Conservation (phyloP, 2,888 invertebrate species). For the Tortrix viridana region DNA sequence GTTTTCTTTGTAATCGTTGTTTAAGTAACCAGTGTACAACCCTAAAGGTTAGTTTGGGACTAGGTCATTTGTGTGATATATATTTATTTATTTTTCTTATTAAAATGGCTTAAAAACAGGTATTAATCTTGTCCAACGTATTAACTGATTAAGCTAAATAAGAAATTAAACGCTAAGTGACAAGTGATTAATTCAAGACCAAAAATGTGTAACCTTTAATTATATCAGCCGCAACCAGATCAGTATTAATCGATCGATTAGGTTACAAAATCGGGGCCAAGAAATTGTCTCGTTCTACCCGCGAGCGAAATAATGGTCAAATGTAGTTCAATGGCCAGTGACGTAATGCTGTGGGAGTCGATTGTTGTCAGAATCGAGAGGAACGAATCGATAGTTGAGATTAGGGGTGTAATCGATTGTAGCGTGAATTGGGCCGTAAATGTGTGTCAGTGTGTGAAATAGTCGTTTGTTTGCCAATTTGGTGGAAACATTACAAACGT, state of each 20-base stretch:
- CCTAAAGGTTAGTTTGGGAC: too few species aligned
- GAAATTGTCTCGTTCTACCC: slow-evolving; percentile 46
- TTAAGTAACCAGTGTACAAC: too few species aligned
- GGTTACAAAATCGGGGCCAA: slow-evolving; percentile 53
- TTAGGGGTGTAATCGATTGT: slow-evolving; percentile 44
- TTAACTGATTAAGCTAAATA: too few species aligned
- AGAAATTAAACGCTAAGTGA: slow-evolving; percentile 11
- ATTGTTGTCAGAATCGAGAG: slow-evolving; percentile 51
- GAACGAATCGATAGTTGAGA: slow-evolving; percentile 54
- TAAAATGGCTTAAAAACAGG: too few species aligned
- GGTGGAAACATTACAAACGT: background rate
- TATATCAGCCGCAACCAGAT: slow-evolving; percentile 30
- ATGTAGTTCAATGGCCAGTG: slow-evolving; percentile 53
- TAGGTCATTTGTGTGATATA: too few species aligned
- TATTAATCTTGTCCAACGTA: too few species aligned
- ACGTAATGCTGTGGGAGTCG: slow-evolving; percentile 53
- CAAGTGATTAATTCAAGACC: slow-evolving; percentile 12
- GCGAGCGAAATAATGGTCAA: slow-evolving; percentile 43
- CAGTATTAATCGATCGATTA: slow-evolving; percentile 50
- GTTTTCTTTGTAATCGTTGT: too few species aligned
- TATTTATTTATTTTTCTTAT: too few species aligned
- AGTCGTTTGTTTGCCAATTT: slow-evolving; percentile 19
- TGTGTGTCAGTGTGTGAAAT: slow-evolving; percentile 42
- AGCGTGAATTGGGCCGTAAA: slow-evolving; percentile 43
- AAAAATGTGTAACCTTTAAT: slow-evolving; percentile 26